phyloP scores from a whole-genome alignment of 2,113 vertebrate genomes.

The Nibea coibor region DNA sequence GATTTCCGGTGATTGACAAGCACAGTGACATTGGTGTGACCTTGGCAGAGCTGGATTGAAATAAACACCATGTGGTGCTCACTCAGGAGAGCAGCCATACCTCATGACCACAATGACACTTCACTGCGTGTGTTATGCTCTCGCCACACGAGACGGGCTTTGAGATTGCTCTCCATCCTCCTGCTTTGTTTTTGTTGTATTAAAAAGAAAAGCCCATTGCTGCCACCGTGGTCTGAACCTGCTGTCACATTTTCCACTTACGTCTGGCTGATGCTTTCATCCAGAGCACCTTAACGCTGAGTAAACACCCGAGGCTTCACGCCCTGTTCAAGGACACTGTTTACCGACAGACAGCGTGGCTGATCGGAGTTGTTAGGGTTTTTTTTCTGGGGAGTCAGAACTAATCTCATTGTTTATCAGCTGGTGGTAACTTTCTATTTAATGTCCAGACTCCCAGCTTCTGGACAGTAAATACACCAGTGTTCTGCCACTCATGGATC shows the following conservation, averaged over 20 bases:
- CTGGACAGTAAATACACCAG: too few relatives aligned
- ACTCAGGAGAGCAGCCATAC: neutral
- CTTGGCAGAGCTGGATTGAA: constrained; percentile 13
- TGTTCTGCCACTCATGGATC: neutral
- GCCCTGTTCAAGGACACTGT: constrained; percentile 3
- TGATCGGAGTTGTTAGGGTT: neutral
- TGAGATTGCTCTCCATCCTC: neutral
- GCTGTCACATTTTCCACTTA: constrained; percentile 8
- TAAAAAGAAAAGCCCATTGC: neutral
- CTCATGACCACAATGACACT: neutral
- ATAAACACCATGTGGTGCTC: neutral
- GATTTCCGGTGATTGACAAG: neutral
- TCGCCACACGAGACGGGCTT: neutral
- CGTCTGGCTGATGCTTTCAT: constrained; percentile 15
- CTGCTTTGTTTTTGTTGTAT: neutral
- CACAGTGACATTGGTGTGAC: constrained; percentile 4
- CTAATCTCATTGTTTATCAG: neutral
- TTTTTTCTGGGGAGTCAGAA: neutral
- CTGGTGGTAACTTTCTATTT: too few relatives aligned
- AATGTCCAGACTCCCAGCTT: too few relatives aligned
- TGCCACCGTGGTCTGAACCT: neutral
- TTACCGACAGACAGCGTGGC: neutral
- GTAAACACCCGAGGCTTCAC: neutral
- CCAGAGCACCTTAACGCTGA: neutral
- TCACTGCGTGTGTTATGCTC: neutral